A percentile compares a stretch with the other conserved stretches of the same genome.
Evolutionary conservation across 2,113 vertebrate species (phyloP).

Genomic region (Euleptes europaea): DNA sequence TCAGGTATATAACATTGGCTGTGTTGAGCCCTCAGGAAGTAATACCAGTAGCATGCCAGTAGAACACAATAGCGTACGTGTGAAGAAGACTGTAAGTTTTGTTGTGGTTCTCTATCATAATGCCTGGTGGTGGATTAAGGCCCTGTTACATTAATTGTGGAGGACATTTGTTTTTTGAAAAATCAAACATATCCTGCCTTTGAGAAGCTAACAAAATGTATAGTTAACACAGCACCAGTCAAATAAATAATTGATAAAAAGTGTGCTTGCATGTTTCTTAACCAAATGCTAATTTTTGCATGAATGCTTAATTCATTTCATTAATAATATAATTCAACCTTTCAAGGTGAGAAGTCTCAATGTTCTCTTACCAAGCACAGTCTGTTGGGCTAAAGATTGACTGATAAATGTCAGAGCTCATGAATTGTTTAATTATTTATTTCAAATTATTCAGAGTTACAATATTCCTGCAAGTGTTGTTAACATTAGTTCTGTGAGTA

Average conservation of each 20-base stretch:
- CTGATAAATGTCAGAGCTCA: background rate
- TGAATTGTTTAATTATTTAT: background rate
- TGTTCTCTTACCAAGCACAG: background rate
- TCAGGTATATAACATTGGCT: constrained; percentile 84
- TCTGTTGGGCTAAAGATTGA: background rate
- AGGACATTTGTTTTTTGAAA: background rate
- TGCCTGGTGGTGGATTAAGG: constrained; percentile 71
- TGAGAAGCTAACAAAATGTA: background rate
- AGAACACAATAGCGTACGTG: constrained; percentile 74
- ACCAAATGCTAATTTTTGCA: constrained; percentile 18
- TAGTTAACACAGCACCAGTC: too few species aligned
- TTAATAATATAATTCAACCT: background rate
- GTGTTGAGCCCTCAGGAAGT: constrained; percentile 78
- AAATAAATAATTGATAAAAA: too few species aligned
- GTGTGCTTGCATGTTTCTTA: constrained; percentile 17
- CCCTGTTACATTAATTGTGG: constrained; percentile 32
- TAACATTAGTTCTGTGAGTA: accelerated
- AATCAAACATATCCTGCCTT: background rate
- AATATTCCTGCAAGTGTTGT: background rate
- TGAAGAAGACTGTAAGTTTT: constrained; percentile 84
- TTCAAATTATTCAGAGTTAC: background rate
- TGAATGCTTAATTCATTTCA: background rate
- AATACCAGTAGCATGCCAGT: constrained; percentile 73
- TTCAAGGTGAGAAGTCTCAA: constrained; percentile 1
- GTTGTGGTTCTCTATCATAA: constrained; percentile 46